Evolutionary conservation across 2,888 invertebrate genomes (phyloP), one percentile per base, ranked within the genome.

Genomic region (Nycteola revayana): DNA sequence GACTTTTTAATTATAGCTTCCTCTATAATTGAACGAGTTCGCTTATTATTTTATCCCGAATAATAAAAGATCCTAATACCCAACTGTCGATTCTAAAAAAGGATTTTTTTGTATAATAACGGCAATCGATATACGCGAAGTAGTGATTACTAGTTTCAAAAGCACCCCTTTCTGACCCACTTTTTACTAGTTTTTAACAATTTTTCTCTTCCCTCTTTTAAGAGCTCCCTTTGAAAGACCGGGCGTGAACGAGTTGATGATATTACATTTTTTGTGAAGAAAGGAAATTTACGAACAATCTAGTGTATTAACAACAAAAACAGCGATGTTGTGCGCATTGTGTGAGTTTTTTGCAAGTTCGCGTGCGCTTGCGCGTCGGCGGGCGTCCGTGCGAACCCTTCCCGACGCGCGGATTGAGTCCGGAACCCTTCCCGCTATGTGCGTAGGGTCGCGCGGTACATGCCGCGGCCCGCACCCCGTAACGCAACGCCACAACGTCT

Each of bases 171-270:
- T 87, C 84, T 87, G 88, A 88, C 88, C 88, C 87, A 88, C 81
- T 88, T 88, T 88, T 86, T 86, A 82, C 80, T 74, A 72, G 76
- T 80, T 87, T 84, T 85, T 80, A 81, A 82, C 75, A 80, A 81
- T 80, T 85, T 81, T 80, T 76, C 67, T 62, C 61, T 74, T 80
- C 82, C 79, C 86, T 82, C 81, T 83, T 78, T 77, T 79, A 82
- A 77, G 71, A 73, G 75, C 66, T 80, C 81, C 81, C 77, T 80
- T 88, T 85, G 78, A 88, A 88, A 82, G 62, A 54, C 81, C 88
- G 87, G 88, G 88, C 88, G 88, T 88, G 88, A 88, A 88, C 88
- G 88, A 88, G 88, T 88, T 88, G 88, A 88, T 88, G 87, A 88
- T 88, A 88, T 88, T 88, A 88, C 81, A 75, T 83, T 87, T 88